Base-by-base conservation (phyloP, 2,113 vertebrate genomes). In the Onychorhynchus coronatus region DNA sequence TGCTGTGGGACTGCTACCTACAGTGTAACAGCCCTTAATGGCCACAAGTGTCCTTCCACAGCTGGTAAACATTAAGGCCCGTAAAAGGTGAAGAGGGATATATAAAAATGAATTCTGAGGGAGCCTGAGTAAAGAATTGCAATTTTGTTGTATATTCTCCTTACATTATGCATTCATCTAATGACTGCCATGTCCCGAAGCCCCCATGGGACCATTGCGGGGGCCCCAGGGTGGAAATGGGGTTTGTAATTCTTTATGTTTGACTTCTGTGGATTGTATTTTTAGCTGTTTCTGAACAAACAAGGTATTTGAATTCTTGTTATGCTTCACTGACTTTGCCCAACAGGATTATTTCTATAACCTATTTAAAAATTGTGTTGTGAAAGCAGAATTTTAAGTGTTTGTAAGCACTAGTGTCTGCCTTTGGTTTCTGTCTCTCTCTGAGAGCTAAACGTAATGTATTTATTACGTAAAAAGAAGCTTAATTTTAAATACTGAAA, bases 141-240 rank as follows among this genome's bases (percentile, higher is more conserved):
- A 6, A 0, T n/a, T 61, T 0, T 6, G 14, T 7, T 66, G 2
- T 61, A 16, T 0, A 1, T 21, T 2, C 44, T 41, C 6, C 2
- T 2, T 7, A 10, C 14, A 7, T 0, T 2, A 0, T 65, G 70
- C 0, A 1, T 14, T 44, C 3, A 4, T 20, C 2, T 22, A 22
- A 42, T 5, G 13, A 9, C 41, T 41, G 39, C 7, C 8, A 3
- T 33, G 41, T 25, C 44, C 22, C 11, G 8, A 23, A 11, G 13
- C 42, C 14, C 1, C 3, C 3, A 2, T 10, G 4, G 27, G 3
- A 6, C 7, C n/a, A 1, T 27, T 67, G 25, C 0, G 52, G 15
- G 18, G 33, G 3, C 9, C 6, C 11, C 6, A 27, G 23, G 7
- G 7, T 16, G 35, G 52, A 65, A 65, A 28, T 31, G 5, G 11